Conservation (phyloP, 2,113 vertebrate genomes). For the Percopsis transmontana region DNA sequence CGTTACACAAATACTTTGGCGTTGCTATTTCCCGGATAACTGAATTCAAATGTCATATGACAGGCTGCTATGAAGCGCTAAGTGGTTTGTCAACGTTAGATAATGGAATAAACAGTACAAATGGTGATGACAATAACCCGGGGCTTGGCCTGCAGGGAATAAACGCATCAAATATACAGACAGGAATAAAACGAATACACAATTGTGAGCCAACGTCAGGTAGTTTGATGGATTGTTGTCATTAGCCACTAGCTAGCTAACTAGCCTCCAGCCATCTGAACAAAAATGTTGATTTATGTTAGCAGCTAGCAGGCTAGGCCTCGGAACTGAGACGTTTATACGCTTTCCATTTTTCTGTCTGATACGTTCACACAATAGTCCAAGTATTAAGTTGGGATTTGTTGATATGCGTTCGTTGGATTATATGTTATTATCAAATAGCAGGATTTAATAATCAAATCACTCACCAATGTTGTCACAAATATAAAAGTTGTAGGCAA, state of each 20-base stretch:
- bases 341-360: not conserved
- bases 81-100: not conserved
- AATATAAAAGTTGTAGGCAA: constrained; percentile 36
- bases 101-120: not conserved
- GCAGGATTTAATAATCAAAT: constrained; percentile 11
- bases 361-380: not conserved
- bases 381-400: accelerated
- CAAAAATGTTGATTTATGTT: constrained; percentile 36
- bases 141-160: accelerated
- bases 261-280: not conserved
- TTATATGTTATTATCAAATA: not conserved
- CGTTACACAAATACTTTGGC: no score
- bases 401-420: accelerated
- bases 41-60: constrained; percentile 17
- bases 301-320: constrained; percentile 46
- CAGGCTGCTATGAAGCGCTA: constrained; percentile 11
- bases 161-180: not conserved
- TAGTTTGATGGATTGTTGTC: constrained; percentile 30
- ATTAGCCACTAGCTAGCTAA: constrained; percentile 29
- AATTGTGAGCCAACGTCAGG: not conserved
- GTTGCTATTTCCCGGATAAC: not conserved
- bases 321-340: constrained; percentile 6
- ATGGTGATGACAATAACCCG: not conserved
- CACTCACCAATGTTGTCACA: constrained; percentile 58
- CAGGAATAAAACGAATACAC: not conserved